A percentile compares a stretch with the other conserved stretches of the same genome.
These are phyloP conservation scores for Listronotus bonariensis DNA, from an alignment of 1,140 invertebrate genomes.

Conservation along the genomic window DNA sequence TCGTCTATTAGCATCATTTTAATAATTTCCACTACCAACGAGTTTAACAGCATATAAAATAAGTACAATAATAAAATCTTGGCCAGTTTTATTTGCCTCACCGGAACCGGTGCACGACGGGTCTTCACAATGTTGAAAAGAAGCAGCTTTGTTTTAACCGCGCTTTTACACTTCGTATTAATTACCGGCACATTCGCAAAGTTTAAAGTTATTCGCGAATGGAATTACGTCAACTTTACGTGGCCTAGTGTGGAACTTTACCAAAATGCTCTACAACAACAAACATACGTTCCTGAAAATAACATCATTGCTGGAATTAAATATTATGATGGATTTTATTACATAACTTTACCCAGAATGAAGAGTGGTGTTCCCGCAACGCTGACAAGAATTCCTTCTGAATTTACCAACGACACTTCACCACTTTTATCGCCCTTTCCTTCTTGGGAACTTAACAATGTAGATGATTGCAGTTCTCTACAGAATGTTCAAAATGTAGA, in stretches of 20 bases:
- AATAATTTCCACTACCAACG: conserved; percentile 26
- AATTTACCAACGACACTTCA: conserved; percentile 58
- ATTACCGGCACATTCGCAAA: conserved; percentile 13
- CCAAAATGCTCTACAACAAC: conserved; percentile 54
- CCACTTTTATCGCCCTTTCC: conserved; percentile 70
- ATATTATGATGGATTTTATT: conserved; percentile 66
- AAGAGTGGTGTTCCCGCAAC: conserved; percentile 69
- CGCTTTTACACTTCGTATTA: conserved; percentile 14
- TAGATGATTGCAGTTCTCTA: conserved; percentile 66
- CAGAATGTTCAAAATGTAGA: conserved; percentile 75
- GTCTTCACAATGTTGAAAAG: conserved; percentile 13
- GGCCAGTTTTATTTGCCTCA: conserved; percentile 15
- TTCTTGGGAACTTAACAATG: conserved; percentile 68
- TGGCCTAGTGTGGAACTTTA: conserved; percentile 44
- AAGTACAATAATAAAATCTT: conserved; percentile 22
- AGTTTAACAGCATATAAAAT: conserved; percentile 17
- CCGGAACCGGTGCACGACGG: conserved; percentile 1
- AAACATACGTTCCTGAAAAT: conserved; percentile 64
- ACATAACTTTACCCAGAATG: conserved; percentile 68
- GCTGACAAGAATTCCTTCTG: conserved; percentile 62
- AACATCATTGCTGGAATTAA: conserved; percentile 67
- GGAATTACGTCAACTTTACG: conserved; percentile 53
- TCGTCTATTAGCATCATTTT: conserved; percentile 18
- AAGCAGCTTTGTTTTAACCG: neutral
- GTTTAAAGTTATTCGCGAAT: conserved; percentile 48